phyloP scores from a whole-genome alignment of 2,113 vertebrate genomes.

The Zosterops pallidus region DNA sequence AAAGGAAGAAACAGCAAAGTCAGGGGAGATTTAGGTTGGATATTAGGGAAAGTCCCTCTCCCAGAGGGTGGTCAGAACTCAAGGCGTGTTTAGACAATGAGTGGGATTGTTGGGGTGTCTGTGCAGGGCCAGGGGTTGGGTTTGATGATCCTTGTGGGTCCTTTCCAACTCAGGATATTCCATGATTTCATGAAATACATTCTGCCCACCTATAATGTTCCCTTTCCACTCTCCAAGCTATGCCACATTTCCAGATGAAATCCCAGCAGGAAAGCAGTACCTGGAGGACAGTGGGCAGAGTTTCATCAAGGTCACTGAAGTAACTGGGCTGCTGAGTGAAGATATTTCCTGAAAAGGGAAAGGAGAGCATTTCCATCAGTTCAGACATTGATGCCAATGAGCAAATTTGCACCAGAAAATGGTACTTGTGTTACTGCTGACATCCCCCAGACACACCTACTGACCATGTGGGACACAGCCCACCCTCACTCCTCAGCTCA shows the following conservation, averaged over 20 bases:
- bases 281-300: conserved; percentile 88
- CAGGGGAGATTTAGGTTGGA: neutral
- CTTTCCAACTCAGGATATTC: neutral
- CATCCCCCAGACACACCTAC: neutral
- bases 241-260: neutral
- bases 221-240: neutral
- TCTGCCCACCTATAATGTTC: neutral
- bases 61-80: neutral
- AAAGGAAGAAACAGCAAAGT: neutral
- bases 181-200: neutral
- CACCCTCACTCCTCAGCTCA: neutral
- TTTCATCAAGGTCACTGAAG: conserved; percentile 88
- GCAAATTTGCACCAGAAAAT: neutral
- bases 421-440: neutral
- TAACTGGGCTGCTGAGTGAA: conserved; percentile 93
- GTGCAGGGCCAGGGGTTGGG: neutral
- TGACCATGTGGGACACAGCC: rapidly evolving
- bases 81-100: neutral
- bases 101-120: neutral
- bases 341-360: conserved; percentile 84
- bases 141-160: neutral
- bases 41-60: neutral
- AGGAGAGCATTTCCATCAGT: neutral
- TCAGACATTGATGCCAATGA: neutral
- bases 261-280: conserved; percentile 50